Conservation (phyloP, 2,888 invertebrate species). For the Phortica magna region DNA sequence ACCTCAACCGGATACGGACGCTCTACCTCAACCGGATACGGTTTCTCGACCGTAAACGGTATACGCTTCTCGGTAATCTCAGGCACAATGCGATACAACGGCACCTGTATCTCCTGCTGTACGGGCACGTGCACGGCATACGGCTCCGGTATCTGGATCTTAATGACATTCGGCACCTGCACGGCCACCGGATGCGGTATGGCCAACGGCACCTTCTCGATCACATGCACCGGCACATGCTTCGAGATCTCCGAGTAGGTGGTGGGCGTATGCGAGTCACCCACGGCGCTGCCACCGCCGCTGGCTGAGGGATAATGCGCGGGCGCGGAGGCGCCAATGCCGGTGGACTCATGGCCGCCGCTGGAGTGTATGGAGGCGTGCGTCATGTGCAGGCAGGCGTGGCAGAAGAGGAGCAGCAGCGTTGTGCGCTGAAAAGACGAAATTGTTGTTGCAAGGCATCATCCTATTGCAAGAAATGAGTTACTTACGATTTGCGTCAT, state of each 20-base stretch:
- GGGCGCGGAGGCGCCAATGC: slow-evolving; percentile 34
- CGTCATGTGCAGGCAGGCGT: not conserved
- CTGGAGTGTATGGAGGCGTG: not conserved
- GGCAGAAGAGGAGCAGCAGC: not conserved
- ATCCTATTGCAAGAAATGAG: not conserved
- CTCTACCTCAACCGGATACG: slow-evolving; percentile 83
- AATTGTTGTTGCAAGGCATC: not conserved
- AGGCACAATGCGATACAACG: slow-evolving; percentile 86
- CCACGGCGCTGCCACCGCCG: not conserved
- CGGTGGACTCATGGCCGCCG: slow-evolving; percentile 29
- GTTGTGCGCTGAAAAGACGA: not conserved
- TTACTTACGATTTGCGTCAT: not conserved
- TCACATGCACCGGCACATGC: slow-evolving; percentile 84
- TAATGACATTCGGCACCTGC: slow-evolving; percentile 82
- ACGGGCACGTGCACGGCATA: slow-evolving; percentile 85
- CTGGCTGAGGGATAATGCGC: not conserved
- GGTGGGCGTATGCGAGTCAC: slow-evolving; percentile 55
- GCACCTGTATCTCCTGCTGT: slow-evolving; percentile 85
- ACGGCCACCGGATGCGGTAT: slow-evolving; percentile 86
- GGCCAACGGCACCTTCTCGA: slow-evolving; percentile 86
- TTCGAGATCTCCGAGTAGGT: slow-evolving; percentile 85
- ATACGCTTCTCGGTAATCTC: slow-evolving; percentile 86
- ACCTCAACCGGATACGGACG: slow-evolving; percentile 88
- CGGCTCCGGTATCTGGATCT: slow-evolving; percentile 86
- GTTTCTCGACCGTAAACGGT: slow-evolving; percentile 86